A percentile compares a stretch with the other conserved stretches of the same genome.
Evolutionary conservation across 92 coral and sea anemone genomes (phyloP).

Genomic region (Montipora capitata): DNA sequence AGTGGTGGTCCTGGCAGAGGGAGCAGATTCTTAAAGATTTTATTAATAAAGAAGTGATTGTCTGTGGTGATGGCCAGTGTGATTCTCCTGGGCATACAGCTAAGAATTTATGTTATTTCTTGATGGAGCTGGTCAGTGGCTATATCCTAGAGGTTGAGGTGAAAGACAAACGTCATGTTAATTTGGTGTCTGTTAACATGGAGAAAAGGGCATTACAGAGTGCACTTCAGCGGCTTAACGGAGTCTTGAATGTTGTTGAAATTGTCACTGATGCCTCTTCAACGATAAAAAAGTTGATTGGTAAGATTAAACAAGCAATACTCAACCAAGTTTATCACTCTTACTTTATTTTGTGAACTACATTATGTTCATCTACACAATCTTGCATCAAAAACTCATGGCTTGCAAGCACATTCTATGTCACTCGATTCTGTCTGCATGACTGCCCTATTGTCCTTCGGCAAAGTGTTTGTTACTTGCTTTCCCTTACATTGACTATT

Average conservation of each 20-base stretch:
- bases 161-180: constrained; percentile 46
- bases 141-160: constrained; percentile 56
- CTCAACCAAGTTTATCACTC: background rate
- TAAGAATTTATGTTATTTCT: constrained; percentile 40
- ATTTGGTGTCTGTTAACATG: constrained; percentile 14
- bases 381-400: too few relatives aligned
- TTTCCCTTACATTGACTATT: too few relatives aligned
- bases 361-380: too few relatives aligned
- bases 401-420: too few relatives aligned
- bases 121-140: background rate
- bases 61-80: constrained; percentile 71
- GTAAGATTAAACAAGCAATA: constrained; percentile 8
- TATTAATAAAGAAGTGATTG: constrained; percentile 19
- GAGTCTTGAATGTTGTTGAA: constrained; percentile 7
- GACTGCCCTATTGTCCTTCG: too few relatives aligned
- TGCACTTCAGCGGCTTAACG: background rate
- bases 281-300: constrained; percentile 29
- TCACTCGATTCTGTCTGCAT: too few relatives aligned
- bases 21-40: constrained; percentile 35
- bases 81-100: constrained; percentile 32
- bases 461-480: too few relatives aligned
- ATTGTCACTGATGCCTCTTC: constrained; percentile 56
- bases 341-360: too few relatives aligned
- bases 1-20: constrained; percentile 74
- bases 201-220: constrained; percentile 30